Conservation (phyloP, 2,888 invertebrate genomes). For the Penaeus monodon region DNA sequence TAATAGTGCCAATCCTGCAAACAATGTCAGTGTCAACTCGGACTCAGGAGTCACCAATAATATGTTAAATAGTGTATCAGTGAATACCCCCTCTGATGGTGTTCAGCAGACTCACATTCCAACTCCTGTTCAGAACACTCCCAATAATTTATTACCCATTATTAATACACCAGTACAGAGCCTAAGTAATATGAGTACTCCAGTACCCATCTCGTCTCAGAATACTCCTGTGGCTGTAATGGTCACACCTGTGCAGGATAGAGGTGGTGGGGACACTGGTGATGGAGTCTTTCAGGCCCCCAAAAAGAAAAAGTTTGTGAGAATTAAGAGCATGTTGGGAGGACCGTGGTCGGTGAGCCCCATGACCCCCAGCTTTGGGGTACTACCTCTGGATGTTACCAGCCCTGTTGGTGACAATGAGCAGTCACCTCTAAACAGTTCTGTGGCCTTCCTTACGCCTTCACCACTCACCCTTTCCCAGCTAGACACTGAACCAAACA, state of each 20-base stretch:
- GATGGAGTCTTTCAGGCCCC: conserved; percentile 47
- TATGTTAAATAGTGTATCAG: conserved; percentile 39
- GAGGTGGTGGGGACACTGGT: conserved; percentile 27
- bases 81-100: conserved; percentile 32
- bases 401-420: conserved; percentile 41
- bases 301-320: conserved; percentile 51
- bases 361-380: conserved; percentile 61
- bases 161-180: conserved; percentile 49
- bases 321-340: conserved; percentile 50
- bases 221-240: conserved; percentile 56
- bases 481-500: conserved; percentile 51
- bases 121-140: conserved; percentile 37
- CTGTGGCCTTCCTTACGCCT: conserved; percentile 59
- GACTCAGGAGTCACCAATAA: conserved; percentile 19
- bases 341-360: conserved; percentile 41
- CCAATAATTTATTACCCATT: conserved; percentile 34
- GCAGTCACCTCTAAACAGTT: conserved; percentile 42
- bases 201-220: conserved; percentile 52
- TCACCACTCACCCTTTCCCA: conserved; percentile 58
- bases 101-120: conserved; percentile 36
- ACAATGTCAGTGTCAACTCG: conserved; percentile 9
- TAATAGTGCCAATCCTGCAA: conserved; percentile 62
- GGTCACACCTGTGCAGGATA: conserved; percentile 28
- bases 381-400: conserved; percentile 56
- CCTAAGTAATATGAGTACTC: conserved; percentile 42